Evolutionary conservation across 2,797 vertebrate species (phyloP).

Genomic region (Rachycentron canadum): DNA sequence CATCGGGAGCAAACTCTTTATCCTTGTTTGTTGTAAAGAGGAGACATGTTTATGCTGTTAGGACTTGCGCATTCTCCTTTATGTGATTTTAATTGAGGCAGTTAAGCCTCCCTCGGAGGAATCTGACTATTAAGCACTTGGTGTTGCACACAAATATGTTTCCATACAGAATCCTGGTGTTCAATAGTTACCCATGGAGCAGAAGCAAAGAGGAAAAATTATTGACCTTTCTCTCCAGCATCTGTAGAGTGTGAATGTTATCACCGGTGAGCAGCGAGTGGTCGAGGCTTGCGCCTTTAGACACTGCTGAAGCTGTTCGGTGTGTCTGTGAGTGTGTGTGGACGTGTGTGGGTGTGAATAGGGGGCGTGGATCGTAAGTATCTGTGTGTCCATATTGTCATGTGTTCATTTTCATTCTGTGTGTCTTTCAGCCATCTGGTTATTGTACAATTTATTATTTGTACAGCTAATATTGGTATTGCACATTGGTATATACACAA

Average conservation of each 20-base stretch:
- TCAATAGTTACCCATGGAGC: slow-evolving; percentile 39
- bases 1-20: slow-evolving; percentile 55
- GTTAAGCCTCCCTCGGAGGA: slow-evolving; percentile 68
- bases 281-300: slow-evolving; percentile 47
- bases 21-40: slow-evolving; percentile 71
- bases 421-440: slow-evolving; percentile 30
- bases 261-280: slow-evolving; percentile 62
- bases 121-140: slow-evolving; percentile 60
- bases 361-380: not conserved
- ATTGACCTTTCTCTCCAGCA: slow-evolving; percentile 62
- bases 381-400: slow-evolving; percentile 23
- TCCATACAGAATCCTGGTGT: slow-evolving; percentile 31
- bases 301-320: slow-evolving; percentile 47
- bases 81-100: slow-evolving; percentile 77
- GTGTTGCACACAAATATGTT: slow-evolving; percentile 54
- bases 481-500: slow-evolving; percentile 11
- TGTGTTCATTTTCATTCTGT: slow-evolving; percentile 14
- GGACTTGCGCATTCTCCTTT: slow-evolving; percentile 56
- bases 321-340: slow-evolving; percentile 17
- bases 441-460: slow-evolving; percentile 16
- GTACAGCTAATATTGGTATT: slow-evolving; percentile 7
- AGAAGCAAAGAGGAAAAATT: slow-evolving; percentile 15
- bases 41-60: slow-evolving; percentile 58
- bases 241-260: slow-evolving; percentile 73
- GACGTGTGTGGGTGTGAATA: not conserved